These are phyloP conservation scores for Leptoclinus maculatus DNA, from an alignment of 2,797 vertebrate species.

Conservation along the genomic window DNA sequence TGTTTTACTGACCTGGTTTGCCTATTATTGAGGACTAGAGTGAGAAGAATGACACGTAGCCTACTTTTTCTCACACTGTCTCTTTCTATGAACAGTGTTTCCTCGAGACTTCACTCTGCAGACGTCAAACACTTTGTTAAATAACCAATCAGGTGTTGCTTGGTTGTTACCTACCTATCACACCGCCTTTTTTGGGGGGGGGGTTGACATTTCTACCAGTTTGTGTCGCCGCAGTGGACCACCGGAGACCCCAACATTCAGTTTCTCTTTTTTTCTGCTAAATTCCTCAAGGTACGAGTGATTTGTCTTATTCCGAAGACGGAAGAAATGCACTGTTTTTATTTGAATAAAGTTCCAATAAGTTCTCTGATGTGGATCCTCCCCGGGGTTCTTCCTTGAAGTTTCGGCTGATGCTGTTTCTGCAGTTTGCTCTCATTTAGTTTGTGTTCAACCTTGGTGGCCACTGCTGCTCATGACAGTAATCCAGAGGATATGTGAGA, in stretches of 20 bases:
- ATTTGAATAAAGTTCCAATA: not conserved
- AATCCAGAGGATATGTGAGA: not conserved
- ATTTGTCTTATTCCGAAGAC: not conserved
- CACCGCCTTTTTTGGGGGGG: not conserved
- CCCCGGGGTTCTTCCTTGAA: not conserved
- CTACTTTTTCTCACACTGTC: not conserved
- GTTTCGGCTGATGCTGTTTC: not conserved
- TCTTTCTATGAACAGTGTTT: not conserved
- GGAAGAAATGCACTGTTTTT: not conserved
- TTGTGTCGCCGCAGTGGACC: not conserved
- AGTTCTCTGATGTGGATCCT: not conserved
- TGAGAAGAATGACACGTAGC: not conserved
- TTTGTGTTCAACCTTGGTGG: not conserved
- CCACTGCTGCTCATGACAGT: not conserved
- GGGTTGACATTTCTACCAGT: not conserved
- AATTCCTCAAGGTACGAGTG: not conserved
- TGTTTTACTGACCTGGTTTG: slow-evolving; percentile 1
- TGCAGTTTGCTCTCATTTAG: not conserved
- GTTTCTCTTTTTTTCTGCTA: not conserved
- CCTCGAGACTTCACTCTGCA: not conserved
- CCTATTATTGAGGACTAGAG: slow-evolving; percentile 4
- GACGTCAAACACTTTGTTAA: not conserved
- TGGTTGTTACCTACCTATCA: not conserved
- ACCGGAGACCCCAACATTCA: not conserved
- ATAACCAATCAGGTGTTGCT: not conserved